phyloP scores from a whole-genome alignment of 2,113 vertebrate genomes.

The Plecotus auritus region DNA sequence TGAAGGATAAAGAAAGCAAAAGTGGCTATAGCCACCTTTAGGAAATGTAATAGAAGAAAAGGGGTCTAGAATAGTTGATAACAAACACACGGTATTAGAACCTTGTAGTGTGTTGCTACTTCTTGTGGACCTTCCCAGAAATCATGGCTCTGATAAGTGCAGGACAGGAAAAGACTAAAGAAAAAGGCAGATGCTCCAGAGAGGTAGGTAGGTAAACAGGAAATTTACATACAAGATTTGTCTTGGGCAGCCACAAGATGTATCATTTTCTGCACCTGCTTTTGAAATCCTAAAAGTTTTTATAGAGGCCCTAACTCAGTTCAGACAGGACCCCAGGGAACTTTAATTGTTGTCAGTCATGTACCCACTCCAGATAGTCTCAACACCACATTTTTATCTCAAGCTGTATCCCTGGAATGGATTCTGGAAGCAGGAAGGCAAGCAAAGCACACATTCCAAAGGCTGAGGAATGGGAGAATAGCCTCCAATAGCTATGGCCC shows the following conservation, averaged over 20 bases:
- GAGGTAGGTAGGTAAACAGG: background rate
- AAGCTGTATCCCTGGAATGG: too few species aligned
- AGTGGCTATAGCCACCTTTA: background rate
- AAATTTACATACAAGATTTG: background rate
- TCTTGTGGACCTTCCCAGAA: background rate
- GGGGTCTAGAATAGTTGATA: background rate
- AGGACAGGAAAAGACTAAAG: background rate
- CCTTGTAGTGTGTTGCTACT: background rate
- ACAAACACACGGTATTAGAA: rapidly evolving
- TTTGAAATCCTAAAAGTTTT: background rate
- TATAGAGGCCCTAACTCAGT: background rate
- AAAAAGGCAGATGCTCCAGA: background rate
- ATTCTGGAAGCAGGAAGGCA: background rate
- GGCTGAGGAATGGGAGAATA: background rate
- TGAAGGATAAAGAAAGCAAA: background rate
- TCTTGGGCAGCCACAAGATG: background rate
- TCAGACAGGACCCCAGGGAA: background rate
- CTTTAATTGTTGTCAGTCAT: background rate
- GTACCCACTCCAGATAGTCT: background rate
- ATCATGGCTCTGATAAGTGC: too few species aligned
- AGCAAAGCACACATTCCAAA: background rate
- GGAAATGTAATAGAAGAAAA: background rate
- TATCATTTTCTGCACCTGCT: background rate
- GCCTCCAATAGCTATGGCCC: background rate
- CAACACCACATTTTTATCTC: background rate